Conservation (phyloP, 1,140 invertebrate genomes). For the Callitettix versicolor region DNA sequence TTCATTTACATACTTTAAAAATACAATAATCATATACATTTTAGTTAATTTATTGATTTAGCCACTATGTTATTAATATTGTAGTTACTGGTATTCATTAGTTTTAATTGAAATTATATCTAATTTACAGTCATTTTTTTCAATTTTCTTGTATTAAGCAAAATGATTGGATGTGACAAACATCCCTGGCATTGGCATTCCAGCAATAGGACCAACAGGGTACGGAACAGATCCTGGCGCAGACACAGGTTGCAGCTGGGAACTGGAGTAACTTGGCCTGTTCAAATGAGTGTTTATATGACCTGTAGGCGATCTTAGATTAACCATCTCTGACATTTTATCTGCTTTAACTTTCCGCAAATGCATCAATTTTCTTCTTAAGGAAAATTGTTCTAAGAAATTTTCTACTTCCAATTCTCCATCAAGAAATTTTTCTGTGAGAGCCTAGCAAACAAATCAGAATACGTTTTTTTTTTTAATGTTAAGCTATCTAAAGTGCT, state of each 20-base stretch:
- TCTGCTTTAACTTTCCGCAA: conserved; percentile 26
- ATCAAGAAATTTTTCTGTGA: conserved; percentile 24
- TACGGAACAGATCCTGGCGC: conserved; percentile 1
- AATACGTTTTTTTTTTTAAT: no score
- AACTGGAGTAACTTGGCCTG: neutral
- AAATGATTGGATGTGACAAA: conserved; percentile 8
- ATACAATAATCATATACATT: no score
- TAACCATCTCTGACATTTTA: conserved; percentile 27
- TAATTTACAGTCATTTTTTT: no score
- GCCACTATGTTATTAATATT: no score
- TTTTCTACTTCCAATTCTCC: conserved; percentile 24
- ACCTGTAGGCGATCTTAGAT: conserved; percentile 3
- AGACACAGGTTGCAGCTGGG: neutral
- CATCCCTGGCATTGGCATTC: conserved; percentile 10
- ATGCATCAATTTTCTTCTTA: conserved; percentile 25
- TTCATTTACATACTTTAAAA: no score
- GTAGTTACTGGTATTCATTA: no score
- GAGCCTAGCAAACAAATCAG: conserved; percentile 15
- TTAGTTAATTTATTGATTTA: no score
- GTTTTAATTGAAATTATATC: no score
- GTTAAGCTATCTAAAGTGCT: no score
- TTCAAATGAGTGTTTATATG: neutral
- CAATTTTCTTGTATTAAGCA: conserved; percentile 3
- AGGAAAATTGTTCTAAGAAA: conserved; percentile 25
- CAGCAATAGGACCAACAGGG: neutral